Evolutionary conservation across 2,888 invertebrate species (phyloP).

Genomic region (Hydrotaea cyrtoneurina): DNA sequence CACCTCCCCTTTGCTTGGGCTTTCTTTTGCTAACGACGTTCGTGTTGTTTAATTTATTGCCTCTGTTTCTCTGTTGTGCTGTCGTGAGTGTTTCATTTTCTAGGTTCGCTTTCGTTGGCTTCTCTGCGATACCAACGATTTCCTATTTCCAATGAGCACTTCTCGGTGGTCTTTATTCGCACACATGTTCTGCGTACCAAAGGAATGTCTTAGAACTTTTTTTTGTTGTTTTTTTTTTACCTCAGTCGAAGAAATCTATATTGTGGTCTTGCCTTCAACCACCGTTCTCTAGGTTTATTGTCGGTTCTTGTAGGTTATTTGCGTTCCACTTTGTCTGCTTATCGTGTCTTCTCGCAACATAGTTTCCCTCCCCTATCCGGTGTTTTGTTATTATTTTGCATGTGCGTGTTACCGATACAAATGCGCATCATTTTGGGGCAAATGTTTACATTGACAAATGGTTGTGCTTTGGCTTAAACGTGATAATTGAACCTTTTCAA

Average conservation of each 20-base stretch:
- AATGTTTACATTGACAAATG: conserved; percentile 17
- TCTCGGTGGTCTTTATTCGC: background rate
- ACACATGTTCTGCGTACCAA: background rate
- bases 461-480: background rate
- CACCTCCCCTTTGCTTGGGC: background rate
- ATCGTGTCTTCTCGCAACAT: conserved; percentile 15
- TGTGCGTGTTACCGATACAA: background rate
- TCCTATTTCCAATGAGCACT: background rate
- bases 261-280: background rate
- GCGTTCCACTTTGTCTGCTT: conserved; percentile 34
- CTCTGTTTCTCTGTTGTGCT: too few relatives aligned
- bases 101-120: background rate
- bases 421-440: conserved; percentile 12
- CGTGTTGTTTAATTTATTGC: conserved; percentile 35
- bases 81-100: background rate
- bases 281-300: background rate
- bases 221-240: too few relatives aligned
- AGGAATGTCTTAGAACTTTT: background rate
- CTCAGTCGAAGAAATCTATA: background rate
- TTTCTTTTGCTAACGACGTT: conserved; percentile 5
- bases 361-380: background rate
- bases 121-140: conserved; percentile 5
- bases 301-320: background rate
- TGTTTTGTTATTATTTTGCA: too few relatives aligned
- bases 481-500: conserved; percentile 2